Percentiles rank a stretch among this genome's conserved stretches.
Conservation (phyloP, 2,888 invertebrate species). For the Parnassius glacialis region DNA sequence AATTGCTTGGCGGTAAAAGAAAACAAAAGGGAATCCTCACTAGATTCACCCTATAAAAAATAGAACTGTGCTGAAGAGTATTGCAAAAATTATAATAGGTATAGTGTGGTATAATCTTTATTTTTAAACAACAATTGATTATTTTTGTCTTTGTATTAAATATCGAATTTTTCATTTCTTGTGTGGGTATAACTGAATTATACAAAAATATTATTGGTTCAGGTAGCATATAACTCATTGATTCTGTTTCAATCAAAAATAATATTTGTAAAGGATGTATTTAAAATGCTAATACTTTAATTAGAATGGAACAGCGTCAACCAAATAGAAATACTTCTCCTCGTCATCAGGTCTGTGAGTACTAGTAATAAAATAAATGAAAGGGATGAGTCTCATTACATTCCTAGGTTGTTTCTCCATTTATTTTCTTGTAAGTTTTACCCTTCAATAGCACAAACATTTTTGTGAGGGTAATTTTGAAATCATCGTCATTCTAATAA, state of each 20-base stretch:
- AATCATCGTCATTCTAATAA: conserved; percentile 29
- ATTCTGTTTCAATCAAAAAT: too few relatives aligned
- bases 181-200: too few relatives aligned
- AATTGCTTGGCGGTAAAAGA: too few relatives aligned
- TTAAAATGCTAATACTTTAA: background rate
- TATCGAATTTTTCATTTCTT: too few relatives aligned
- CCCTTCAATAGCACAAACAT: conserved; percentile 8
- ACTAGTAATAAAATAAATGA: background rate
- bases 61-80: too few relatives aligned
- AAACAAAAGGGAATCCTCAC: too few relatives aligned
- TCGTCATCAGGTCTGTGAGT: conserved; percentile 21
- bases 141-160: background rate
- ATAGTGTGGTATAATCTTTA: background rate
- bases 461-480: conserved; percentile 30
- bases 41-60: too few relatives aligned
- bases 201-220: too few relatives aligned
- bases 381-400: background rate
- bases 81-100: background rate
- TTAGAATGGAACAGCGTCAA: conserved; percentile 19
- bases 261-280: too few relatives aligned
- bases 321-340: conserved; percentile 16
- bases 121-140: background rate
- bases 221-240: too few relatives aligned
- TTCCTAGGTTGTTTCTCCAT: too few relatives aligned
- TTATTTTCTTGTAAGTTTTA: conserved; percentile 1